Base-by-base conservation (phyloP, 2,888 invertebrate species). In the Drosophila mulleri region DNA sequence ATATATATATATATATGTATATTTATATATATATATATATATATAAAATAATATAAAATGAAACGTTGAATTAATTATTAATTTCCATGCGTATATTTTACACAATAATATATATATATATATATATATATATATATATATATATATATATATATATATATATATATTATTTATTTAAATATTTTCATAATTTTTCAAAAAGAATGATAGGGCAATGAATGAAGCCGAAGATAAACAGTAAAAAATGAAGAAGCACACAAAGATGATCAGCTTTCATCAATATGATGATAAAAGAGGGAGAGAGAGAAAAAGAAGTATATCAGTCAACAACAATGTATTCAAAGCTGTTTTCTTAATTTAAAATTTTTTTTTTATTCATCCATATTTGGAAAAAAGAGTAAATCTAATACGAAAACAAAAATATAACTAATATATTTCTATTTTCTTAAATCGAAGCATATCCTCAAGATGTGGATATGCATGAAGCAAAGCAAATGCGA, bases 131-230 rank as follows among this genome's bases (percentile, higher is more conserved):
- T 32, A 71, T 41, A 53, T 39, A 39, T 18, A 45, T 52, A 44
- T 35, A 50, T 44, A 62, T 39, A 67, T 37, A 79, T 66, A 66
- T 59, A 67, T 26, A 71, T 18, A 57, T 23, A 37, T 8, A 44
- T 23, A 23, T 23, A 23, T 23, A 23, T 54, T 32, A 35, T 35
- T 26, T 26, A 26, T 11, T 48, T 47, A 64, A 57, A 67, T 78
- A 71, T 78, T 83, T 83, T 88, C 87, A 75, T 86, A 87, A 87
- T 82, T 80, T 89, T 87, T 78, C 85, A 80, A 84, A 80, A 88
- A 50, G 11, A 53, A 39, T 26, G 7, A 26, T 26, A 23, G 41
- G 45, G 29, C 50, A 48, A 29, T 48, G 56, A 44, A 44, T 39
- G 20, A 44, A 54, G 48, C 54, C 60, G 45, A 60, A 61, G n/a